Base-by-base conservation (phyloP, 2,113 vertebrate genomes). In the Toxotes chatareus region DNA sequence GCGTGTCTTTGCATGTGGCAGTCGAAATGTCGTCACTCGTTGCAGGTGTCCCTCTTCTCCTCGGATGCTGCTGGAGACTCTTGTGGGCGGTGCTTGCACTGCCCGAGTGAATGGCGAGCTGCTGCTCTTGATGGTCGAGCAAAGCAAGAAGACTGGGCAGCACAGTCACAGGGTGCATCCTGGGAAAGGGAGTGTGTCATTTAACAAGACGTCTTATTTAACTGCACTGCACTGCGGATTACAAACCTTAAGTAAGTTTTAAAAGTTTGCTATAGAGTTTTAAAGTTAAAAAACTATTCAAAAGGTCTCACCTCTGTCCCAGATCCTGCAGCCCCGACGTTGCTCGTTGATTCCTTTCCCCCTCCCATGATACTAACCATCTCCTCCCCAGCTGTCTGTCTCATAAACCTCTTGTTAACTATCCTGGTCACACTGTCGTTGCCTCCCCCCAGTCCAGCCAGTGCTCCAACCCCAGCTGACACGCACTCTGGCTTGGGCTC, bases 161-260 rank as follows among this genome's bases (percentile, higher is more conserved):
- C 95, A 64, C 98, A 99, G 92, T 98, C 97, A 89, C 98, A 99
- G 5, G 96, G 93, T n/a, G 87, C 90, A 73, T 99, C 98, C 98
- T 99, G 91, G 76, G 69, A 77, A 76, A 83, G 3, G 69, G 6
- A 69, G 65, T 60, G 17, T 4, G 31, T 49, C 21, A 10, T 11
- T 55, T 55, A 27, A 56, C 51, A n/a, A 71, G 44, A 0, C 4
- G 5, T 72, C 0, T 63, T 59, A 38, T 69, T 74, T 38, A 36
- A 36, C 36, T 36, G 36, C 4, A 5, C 36, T 36, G 36, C 36
- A 36, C 36, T 36, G 6, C 36, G 3, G 36, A 36, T 36, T 36
- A 36, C 4, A 36, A 5, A 36, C 36, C 36, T 6, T 36, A 6
- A 36, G 36, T 6, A 36, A 36, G 36, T 36, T 36, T 36, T 6